These are phyloP conservation scores for Rhynchophorus ferrugineus DNA, from an alignment of 1,140 invertebrate species.

Conservation along the genomic window DNA sequence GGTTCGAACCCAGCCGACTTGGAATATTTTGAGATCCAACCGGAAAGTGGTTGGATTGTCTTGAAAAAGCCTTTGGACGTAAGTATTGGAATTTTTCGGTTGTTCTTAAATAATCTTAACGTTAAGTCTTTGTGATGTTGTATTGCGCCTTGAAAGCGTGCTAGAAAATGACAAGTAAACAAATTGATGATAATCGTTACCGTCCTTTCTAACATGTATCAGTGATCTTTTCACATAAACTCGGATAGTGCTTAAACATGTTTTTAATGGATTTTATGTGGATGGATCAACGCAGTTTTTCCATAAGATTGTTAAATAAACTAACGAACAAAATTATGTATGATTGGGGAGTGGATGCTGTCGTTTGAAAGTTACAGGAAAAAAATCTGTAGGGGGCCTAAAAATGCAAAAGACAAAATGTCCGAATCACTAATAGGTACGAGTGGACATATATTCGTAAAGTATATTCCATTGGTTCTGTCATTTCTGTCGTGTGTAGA, in stretches of 20 bases:
- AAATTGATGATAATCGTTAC: too few relatives aligned
- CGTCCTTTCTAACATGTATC: too few relatives aligned
- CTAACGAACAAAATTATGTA: conserved; percentile 24
- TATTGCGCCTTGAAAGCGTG: too few relatives aligned
- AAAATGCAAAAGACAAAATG: conserved; percentile 11
- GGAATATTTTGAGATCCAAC: conserved; percentile 92
- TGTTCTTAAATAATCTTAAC: background rate
- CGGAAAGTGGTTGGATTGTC: conserved; percentile 93
- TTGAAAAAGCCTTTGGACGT: conserved; percentile 89
- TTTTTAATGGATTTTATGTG: too few relatives aligned
- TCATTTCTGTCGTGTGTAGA: background rate
- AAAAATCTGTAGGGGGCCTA: conserved; percentile 25
- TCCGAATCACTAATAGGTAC: conserved; percentile 34
- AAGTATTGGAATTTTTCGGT: conserved; percentile 55
- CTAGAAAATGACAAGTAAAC: too few relatives aligned
- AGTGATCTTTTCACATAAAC: too few relatives aligned
- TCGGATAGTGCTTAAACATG: too few relatives aligned
- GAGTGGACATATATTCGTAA: conserved; percentile 34
- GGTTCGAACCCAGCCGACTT: conserved; percentile 77
- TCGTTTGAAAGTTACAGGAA: conserved; percentile 25
- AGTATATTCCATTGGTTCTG: conserved; percentile 19
- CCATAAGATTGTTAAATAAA: too few relatives aligned
- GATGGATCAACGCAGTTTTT: too few relatives aligned
- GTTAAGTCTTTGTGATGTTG: too few relatives aligned
- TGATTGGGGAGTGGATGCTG: conserved; percentile 18